Evolutionary conservation across 2,113 vertebrate genomes (phyloP).

Genomic region (Seriola quinqueradiata): DNA sequence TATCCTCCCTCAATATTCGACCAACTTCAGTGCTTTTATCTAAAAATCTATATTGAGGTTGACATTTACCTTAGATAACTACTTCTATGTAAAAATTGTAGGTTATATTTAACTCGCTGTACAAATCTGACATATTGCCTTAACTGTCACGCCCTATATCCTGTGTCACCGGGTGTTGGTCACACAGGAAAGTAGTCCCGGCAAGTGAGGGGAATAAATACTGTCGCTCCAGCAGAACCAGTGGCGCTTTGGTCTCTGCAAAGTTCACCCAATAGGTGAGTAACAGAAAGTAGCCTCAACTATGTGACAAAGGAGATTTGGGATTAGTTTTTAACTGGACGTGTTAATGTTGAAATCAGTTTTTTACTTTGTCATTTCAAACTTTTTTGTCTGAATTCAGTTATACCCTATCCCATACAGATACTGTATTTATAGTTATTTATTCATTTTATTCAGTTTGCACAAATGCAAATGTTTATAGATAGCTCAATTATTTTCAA

Average conservation of each 20-base stretch:
- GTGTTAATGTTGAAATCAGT: background rate
- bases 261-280: conserved; percentile 79
- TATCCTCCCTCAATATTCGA: conserved; percentile 13
- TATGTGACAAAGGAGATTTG: background rate
- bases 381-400: background rate
- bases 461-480: background rate
- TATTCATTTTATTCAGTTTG: background rate
- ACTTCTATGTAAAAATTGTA: background rate
- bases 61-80: background rate
- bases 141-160: conserved; percentile 30
- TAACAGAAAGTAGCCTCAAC: conserved; percentile 12
- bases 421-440: background rate
- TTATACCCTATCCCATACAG: too few species aligned
- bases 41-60: accelerated
- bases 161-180: conserved; percentile 28
- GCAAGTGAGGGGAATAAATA: conserved; percentile 61
- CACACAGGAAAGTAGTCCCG: conserved; percentile 82
- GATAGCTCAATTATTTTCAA: too few species aligned
- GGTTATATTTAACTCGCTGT: background rate
- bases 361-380: background rate
- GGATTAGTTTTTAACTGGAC: background rate
- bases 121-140: background rate
- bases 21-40: background rate
- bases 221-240: background rate
- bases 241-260: conserved; percentile 69